Percentiles rank a stretch among this genome's conserved stretches.
Conservation (phyloP, 2,113 vertebrate genomes). For the Sceloporus undulatus region DNA sequence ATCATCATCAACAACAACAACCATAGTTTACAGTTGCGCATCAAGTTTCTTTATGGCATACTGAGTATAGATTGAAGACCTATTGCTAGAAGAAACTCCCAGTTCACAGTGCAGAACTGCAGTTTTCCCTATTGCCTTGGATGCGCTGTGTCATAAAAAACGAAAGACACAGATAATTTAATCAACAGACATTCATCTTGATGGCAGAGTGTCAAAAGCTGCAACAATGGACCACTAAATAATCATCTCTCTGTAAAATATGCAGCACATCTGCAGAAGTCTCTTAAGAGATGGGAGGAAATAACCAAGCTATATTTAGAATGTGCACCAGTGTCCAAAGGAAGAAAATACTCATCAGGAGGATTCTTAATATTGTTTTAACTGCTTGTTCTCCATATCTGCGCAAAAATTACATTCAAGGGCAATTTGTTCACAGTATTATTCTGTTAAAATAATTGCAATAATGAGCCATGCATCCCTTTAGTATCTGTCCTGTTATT, state of each 20-base stretch:
- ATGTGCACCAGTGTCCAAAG: conserved; percentile 11
- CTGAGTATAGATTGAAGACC: neutral
- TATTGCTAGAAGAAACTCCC: neutral
- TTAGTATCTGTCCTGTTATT: neutral
- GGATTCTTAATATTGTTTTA: neutral
- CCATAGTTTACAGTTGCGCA: neutral
- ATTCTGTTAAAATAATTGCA: neutral
- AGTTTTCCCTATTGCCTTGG: conserved; percentile 32
- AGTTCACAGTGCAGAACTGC: conserved; percentile 22
- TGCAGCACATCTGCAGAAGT: conserved; percentile 33
- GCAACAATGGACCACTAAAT: neutral
- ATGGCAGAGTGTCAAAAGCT: conserved; percentile 44
- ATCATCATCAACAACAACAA: too few species aligned
- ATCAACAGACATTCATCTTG: conserved; percentile 58
- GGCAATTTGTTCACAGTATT: neutral
- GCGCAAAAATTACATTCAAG: neutral
- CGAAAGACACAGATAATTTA: conserved; percentile 48
- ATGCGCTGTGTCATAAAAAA: conserved; percentile 50
- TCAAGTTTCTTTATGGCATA: conserved; percentile 4
- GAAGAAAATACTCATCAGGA: neutral
- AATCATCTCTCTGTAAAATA: conserved; percentile 40
- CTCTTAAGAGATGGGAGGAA: conserved; percentile 42
- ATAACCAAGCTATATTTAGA: conserved; percentile 33
- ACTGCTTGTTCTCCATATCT: neutral
- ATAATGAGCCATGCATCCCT: neutral